Base-by-base conservation (phyloP, 1,140 invertebrate species). In the Drosophila mayri region DNA sequence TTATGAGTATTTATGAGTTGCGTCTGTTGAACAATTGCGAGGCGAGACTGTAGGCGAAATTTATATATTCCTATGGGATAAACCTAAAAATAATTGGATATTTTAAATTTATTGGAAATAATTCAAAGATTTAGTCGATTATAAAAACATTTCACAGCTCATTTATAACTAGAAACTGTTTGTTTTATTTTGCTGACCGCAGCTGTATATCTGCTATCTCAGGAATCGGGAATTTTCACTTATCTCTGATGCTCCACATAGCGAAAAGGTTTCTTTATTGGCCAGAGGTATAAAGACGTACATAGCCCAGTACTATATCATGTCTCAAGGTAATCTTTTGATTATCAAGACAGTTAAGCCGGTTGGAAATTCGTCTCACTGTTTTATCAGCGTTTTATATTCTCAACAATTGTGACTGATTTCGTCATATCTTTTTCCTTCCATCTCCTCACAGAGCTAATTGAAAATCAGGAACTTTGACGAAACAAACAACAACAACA, bases 261-360 rank as follows among this genome's bases (percentile, higher is more conserved):
- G 41, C 62, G 30, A 47, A 64, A 76, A 74, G 61, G 71, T 57
- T 79, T 62, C 59, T 71, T 71, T 82, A 62, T 82, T 77, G 37
- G 37, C 44, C 20, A n/a, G 20, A 37, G 28, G 5, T 10, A 22
- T 7, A 22, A 22, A 41, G 8, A 3, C 52, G 25, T 28, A 49
- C 5, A n/a, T 49, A 10, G 0, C 22, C 22, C 22, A 25, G 16
- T 25, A 55, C 18, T 77, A 80, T 83, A 88, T 88, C 84, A 88
- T 71, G 64, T 72, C 80, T 80, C 84, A 88, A 87, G 84, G 84
- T 84, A 84, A 87, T 87, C 84, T 88, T 77, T 74, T 73, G 76
- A 88, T 88, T 71, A 87, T 80, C 84, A 74, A 65, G 50, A 73
- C 63, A 61, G 12, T 74, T 73, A 66, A 71, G 61, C 37, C 49